Percentiles rank a stretch among this genome's conserved stretches.
These are phyloP conservation scores for Lepus americanus DNA, from an alignment of 2,113 vertebrate species.

Conservation along the genomic window DNA sequence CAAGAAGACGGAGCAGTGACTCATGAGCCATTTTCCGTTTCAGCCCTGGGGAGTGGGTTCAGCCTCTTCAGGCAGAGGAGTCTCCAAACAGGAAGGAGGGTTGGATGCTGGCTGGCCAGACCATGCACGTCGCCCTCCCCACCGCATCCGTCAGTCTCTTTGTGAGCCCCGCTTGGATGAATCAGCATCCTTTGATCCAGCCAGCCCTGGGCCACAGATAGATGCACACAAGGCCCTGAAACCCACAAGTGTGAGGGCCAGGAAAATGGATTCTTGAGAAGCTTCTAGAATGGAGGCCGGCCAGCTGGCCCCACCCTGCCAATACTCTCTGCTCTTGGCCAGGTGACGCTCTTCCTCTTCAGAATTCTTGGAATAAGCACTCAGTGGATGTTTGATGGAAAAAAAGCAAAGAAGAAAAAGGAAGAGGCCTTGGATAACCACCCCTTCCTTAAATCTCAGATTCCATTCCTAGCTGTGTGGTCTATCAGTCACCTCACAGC, in stretches of 20 bases:
- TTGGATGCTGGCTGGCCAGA: neutral
- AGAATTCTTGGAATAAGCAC: constrained; percentile 45
- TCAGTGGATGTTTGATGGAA: neutral
- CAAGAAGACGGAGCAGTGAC: neutral
- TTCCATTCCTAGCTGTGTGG: neutral
- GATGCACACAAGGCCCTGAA: neutral
- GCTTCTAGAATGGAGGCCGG: neutral
- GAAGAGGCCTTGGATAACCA: neutral
- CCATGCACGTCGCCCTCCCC: neutral
- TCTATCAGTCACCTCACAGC: neutral
- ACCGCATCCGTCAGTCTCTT: neutral
- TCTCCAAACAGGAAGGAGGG: neutral
- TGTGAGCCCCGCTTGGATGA: neutral
- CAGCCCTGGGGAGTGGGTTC: neutral
- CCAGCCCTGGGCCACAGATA: neutral
- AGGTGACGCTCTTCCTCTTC: constrained; percentile 53
- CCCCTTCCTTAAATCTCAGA: neutral
- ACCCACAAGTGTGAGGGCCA: neutral
- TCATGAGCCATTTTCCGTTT: neutral
- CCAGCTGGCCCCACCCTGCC: neutral
- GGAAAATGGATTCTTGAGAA: constrained; percentile 38
- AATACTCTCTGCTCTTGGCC: neutral
- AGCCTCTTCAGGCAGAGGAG: neutral
- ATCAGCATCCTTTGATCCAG: neutral
- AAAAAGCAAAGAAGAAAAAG: neutral